phyloP scores from a whole-genome alignment of 2,797 vertebrate species.

The Pantherophis vulpinus region DNA sequence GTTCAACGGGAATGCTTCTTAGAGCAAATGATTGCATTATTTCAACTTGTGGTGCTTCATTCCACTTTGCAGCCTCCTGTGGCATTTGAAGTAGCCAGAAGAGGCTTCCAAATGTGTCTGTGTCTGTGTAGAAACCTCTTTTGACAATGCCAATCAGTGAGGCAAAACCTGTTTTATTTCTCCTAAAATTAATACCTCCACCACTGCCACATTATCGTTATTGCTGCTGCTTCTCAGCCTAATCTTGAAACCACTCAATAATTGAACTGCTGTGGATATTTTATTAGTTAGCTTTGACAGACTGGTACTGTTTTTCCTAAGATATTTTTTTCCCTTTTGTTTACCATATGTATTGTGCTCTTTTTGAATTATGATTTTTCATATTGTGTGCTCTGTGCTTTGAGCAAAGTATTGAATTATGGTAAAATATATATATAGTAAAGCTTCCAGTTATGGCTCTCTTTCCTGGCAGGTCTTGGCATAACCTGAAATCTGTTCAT shows the following conservation, averaged over 20 bases:
- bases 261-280: neutral
- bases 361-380: neutral
- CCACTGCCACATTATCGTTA: neutral
- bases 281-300: neutral
- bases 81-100: neutral
- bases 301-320: neutral
- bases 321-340: neutral
- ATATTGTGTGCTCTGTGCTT: neutral
- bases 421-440: neutral
- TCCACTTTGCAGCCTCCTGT: neutral
- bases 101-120: neutral
- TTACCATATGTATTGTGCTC: neutral
- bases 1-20: neutral
- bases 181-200: slow-evolving; percentile 40
- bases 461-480: neutral
- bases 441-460: neutral
- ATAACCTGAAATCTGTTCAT: neutral
- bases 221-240: neutral
- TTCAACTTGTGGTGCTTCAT: neutral
- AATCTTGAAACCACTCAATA: neutral
- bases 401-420: neutral
- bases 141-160: neutral
- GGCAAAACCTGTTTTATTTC: neutral
- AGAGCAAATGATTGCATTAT: neutral
- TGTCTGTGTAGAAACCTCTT: neutral